These are phyloP conservation scores for Centruroides sculpturatus DNA, from an alignment of 1,140 invertebrate genomes.

Conservation along the genomic window DNA sequence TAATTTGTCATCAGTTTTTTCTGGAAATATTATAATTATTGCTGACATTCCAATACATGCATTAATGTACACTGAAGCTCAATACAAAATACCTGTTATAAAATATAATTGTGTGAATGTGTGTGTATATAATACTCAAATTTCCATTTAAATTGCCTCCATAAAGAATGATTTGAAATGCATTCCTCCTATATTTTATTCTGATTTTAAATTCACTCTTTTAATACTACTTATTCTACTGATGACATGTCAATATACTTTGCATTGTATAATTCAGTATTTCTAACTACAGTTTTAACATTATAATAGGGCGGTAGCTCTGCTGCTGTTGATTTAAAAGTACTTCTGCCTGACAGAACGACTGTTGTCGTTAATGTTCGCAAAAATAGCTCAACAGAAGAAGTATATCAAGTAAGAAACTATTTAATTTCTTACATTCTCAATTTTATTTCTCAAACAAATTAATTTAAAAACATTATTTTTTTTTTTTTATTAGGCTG, in stretches of 20 bases:
- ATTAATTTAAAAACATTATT: not conserved
- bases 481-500: constrained; percentile 34
- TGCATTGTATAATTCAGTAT: not conserved
- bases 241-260: too few relatives aligned
- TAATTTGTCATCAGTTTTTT: too few relatives aligned
- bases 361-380: constrained; percentile 83
- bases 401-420: constrained; percentile 56
- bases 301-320: constrained; percentile 47
- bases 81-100: too few relatives aligned
- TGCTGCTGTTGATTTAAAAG: constrained; percentile 78
- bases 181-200: not conserved
- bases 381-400: constrained; percentile 74
- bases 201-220: not conserved
- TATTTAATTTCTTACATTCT: not conserved
- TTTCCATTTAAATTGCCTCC: too few relatives aligned
- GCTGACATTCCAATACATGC: too few relatives aligned
- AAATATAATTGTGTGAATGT: too few relatives aligned
- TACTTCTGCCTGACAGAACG: constrained; percentile 62
- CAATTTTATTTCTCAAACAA: not conserved
- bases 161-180: not conserved
- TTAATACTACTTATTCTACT: not conserved
- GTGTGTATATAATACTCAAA: too few relatives aligned
- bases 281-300: constrained; percentile 1
- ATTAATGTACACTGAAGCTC: too few relatives aligned
- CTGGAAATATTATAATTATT: too few relatives aligned